Conservation (phyloP, 2,888 invertebrate species). For the Acleris cristana region DNA sequence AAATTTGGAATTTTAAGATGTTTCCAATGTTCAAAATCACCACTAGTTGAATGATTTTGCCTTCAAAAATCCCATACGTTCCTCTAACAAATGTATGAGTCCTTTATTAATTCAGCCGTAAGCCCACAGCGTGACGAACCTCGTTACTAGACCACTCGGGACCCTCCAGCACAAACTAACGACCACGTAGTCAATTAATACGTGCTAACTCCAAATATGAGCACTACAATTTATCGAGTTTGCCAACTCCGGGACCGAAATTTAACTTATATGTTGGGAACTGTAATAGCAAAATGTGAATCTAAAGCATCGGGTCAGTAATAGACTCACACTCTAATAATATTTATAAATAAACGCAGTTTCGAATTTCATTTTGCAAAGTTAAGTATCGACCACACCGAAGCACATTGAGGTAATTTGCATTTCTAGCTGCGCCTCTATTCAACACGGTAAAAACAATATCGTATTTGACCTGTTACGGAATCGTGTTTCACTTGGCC, state of each 20-base stretch:
- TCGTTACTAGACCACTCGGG: conserved; percentile 17
- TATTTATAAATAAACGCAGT: neutral
- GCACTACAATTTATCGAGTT: conserved; percentile 38
- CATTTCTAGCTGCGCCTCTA: no score
- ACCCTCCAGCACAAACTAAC: conserved; percentile 25
- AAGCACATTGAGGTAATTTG: no score
- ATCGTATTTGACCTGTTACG: no score
- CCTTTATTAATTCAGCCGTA: neutral
- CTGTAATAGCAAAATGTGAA: conserved; percentile 16
- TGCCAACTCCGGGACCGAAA: conserved; percentile 25
- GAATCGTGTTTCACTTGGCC: no score
- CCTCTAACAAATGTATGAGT: neutral
- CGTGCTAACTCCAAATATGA: conserved; percentile 33
- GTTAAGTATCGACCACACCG: neutral
- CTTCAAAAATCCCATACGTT: no score
- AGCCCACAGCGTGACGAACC: conserved; percentile 8
- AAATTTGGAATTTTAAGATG: no score
- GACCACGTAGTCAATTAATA: conserved; percentile 35
- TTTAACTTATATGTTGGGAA: conserved; percentile 18
- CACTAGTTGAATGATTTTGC: no score
- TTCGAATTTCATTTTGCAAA: neutral
- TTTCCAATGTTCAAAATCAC: no score
- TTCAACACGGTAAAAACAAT: no score
- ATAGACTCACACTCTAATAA: neutral
- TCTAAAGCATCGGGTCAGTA: neutral